phyloP scores from a whole-genome alignment of 2,797 vertebrate genomes.

The Varecia variegata region DNA sequence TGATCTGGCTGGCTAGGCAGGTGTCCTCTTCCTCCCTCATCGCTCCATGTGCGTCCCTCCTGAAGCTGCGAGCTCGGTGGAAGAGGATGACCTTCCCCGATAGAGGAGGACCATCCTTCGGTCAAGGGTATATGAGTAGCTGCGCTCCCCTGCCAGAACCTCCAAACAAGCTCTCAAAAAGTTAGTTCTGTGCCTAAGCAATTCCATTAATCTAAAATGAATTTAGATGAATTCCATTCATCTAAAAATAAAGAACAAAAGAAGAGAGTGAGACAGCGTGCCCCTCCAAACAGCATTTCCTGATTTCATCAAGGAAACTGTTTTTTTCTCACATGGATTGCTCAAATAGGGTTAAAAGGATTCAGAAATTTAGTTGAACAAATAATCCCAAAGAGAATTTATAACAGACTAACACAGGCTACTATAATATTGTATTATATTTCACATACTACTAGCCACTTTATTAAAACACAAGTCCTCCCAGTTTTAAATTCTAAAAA shows the following conservation, averaged over 20 bases:
- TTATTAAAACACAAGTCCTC: background rate
- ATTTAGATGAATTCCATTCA: background rate
- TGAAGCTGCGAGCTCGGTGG: too few relatives aligned
- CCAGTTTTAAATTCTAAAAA: conserved; percentile 16
- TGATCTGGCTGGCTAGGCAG: too few relatives aligned
- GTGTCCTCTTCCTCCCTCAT: too few relatives aligned
- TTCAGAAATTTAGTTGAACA: conserved; percentile 1
- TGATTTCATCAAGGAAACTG: background rate
- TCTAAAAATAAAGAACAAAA: background rate
- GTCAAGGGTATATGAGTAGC: too few relatives aligned
- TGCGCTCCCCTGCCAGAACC: too few relatives aligned
- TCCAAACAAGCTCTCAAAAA: background rate
- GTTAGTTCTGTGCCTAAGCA: background rate
- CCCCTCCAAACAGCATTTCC: background rate
- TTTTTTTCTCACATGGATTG: background rate
- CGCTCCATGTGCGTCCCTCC: too few relatives aligned
- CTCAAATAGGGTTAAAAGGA: background rate
- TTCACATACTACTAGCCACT: background rate
- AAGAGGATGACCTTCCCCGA: too few relatives aligned
- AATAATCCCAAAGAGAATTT: background rate
- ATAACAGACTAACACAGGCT: background rate
- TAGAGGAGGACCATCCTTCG: too few relatives aligned
- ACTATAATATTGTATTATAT: background rate
- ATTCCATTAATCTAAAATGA: background rate
- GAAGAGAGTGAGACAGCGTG: background rate